Evolutionary conservation across 2,797 vertebrate genomes (phyloP).

Genomic region (Channa striata): DNA sequence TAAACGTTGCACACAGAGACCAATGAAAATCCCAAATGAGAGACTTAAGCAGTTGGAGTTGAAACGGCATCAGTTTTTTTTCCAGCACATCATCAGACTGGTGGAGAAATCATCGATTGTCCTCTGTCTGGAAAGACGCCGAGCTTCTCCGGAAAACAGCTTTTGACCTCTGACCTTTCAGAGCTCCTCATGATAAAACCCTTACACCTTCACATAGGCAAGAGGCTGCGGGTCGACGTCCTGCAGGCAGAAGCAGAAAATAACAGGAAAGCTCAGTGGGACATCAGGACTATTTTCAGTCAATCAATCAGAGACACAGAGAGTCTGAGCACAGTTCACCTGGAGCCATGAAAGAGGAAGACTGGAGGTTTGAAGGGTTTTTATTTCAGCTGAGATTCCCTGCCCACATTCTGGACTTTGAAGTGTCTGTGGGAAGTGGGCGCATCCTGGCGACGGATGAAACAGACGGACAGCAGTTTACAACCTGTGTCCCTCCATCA

Average conservation of each 20-base stretch:
- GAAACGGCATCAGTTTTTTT: too few relatives aligned
- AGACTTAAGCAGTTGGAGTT: too few relatives aligned
- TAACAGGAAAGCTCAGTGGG: background rate
- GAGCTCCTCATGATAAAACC: too few relatives aligned
- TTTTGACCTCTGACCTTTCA: slow-evolving; percentile 9
- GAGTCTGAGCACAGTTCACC: background rate
- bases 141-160: background rate
- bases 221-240: too few relatives aligned
- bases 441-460: background rate
- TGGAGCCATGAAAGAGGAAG: background rate
- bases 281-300: background rate
- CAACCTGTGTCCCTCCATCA: background rate
- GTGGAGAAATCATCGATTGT: too few relatives aligned
- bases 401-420: background rate
- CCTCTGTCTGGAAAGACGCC: too few relatives aligned
- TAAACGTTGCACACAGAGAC: too few relatives aligned
- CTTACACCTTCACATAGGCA: too few relatives aligned
- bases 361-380: background rate
- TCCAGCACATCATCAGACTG: too few relatives aligned
- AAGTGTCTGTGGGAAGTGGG: background rate
- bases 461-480: background rate
- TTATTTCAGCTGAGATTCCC: background rate
- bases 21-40: too few relatives aligned
- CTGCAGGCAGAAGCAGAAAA: background rate
- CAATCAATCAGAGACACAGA: slow-evolving; percentile 3